Base-by-base conservation (phyloP, 2,888 invertebrate genomes). In the Neocrepidodera transversa region DNA sequence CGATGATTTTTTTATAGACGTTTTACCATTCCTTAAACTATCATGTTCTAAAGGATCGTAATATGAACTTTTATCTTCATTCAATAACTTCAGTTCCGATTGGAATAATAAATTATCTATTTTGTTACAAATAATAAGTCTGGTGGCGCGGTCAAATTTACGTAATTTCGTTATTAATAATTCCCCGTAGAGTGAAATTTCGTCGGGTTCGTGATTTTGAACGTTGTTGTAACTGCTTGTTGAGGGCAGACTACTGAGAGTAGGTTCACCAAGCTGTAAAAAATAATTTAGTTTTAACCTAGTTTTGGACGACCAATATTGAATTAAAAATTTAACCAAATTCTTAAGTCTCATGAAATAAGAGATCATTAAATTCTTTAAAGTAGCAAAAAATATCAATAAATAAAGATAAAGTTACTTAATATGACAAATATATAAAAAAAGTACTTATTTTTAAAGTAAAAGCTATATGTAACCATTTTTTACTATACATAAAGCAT, bases 41-140 rank as follows among this genome's bases (percentile, higher is more conserved):
- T 38, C 38, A 18, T 30, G 32, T 26, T 17, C 10, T 3, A 38
- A 16, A 5, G 38, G 38, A 38, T 38, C 38, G 5, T 17, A 11
- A 38, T 17, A 8, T 17, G 17, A 16, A 18, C 20, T 11, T 16
- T 43, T 43, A 35, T 11, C 18, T 8, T 38, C 26, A 2, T 35
- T 36, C 38, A 50, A 7, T 13, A 38, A 26, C 11, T 36, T 16
- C 35, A 58, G 35, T 60, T 65, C 30, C 38, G 53, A 53, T 40
- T 63, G 23, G 43, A 61, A 64, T 11, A 64, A 32, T n/a, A 54
- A 14, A 51, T 64, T 64, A 26, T 61, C 64, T 23, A 64, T 64
- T 52, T 61, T 51, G 52, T 64, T 64, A 23, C 58, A 58, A 18
- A 64, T 11, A 30, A 58, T 54, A 17, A 58, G 20, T 30, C 61